Percentiles rank a stretch among this genome's conserved stretches.
Evolutionary conservation across 1,140 invertebrate genomes (phyloP).

Genomic region (Sycobia sp.): DNA sequence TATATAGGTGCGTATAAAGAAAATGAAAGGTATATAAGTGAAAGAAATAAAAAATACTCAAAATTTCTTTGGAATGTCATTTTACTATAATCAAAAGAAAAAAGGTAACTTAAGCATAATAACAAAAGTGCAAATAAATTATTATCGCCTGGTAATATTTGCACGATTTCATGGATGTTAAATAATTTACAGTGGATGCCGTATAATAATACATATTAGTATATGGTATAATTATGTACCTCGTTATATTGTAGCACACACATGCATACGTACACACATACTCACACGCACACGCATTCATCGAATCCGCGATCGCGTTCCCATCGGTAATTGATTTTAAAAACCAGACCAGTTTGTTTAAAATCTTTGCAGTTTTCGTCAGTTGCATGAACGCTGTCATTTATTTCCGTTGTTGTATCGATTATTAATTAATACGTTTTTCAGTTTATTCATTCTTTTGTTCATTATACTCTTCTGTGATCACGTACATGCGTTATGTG

Average conservation of each 20-base stretch:
- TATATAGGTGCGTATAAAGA: too few relatives aligned
- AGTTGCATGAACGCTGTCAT: background rate
- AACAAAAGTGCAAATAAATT: slow-evolving; percentile 33
- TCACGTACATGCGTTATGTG: slow-evolving; percentile 9
- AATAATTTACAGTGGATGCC: slow-evolving; percentile 17
- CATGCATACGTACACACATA: too few relatives aligned
- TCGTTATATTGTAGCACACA: too few relatives aligned
- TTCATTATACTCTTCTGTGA: background rate
- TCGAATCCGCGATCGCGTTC: too few relatives aligned
- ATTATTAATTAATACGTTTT: background rate
- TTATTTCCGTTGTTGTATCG: background rate
- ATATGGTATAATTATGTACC: background rate
- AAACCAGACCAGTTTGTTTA: too few relatives aligned
- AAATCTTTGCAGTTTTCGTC: background rate
- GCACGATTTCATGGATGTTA: background rate
- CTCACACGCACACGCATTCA: too few relatives aligned
- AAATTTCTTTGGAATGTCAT: slow-evolving; percentile 34
- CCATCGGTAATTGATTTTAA: too few relatives aligned
- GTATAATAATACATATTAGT: slow-evolving; percentile 1
- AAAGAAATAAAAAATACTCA: slow-evolving; percentile 14
- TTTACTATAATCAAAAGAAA: slow-evolving; percentile 33
- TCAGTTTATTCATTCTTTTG: background rate
- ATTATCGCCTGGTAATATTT: too few relatives aligned
- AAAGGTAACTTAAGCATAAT: slow-evolving; percentile 34
- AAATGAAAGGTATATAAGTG: slow-evolving; percentile 22